Conservation (phyloP, 2,888 invertebrate species). For the Lacanobia oleracea region DNA sequence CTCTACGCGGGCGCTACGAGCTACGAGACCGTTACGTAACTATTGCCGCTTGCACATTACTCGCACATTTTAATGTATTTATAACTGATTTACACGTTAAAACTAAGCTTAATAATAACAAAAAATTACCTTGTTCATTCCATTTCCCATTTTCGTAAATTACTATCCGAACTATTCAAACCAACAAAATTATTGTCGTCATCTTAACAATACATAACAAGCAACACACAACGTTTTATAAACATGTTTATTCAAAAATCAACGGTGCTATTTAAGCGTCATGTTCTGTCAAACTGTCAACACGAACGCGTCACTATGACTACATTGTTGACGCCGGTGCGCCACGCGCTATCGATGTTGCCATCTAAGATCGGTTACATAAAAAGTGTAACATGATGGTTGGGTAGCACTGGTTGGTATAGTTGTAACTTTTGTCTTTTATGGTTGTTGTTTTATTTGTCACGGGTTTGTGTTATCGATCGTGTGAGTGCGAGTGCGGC, state of each 20-base stretch:
- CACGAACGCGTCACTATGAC: slow-evolving; percentile 87
- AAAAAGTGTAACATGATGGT: slow-evolving; percentile 69
- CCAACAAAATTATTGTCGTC: slow-evolving; percentile 79
- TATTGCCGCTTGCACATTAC: slow-evolving; percentile 65
- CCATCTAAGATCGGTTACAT: slow-evolving; percentile 70
- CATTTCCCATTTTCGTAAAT: slow-evolving; percentile 93
- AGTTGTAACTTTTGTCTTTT: slow-evolving; percentile 23
- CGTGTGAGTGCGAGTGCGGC: slow-evolving; percentile 69
- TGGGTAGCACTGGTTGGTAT: slow-evolving; percentile 48
- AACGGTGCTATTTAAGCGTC: slow-evolving; percentile 70
- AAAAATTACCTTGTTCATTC: slow-evolving; percentile 96
- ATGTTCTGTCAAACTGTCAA: slow-evolving; percentile 84
- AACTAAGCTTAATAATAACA: slow-evolving; percentile 4
- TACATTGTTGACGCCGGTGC: slow-evolving; percentile 89
- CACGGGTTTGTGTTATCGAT: slow-evolving; percentile 75
- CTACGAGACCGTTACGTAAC: slow-evolving; percentile 79
- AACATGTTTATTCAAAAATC: slow-evolving; percentile 74
- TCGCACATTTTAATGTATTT: slow-evolving; percentile 37
- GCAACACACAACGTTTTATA: slow-evolving; percentile 71
- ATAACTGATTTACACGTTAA: too few species aligned
- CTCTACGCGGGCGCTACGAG: slow-evolving; percentile 66
- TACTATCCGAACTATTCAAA: slow-evolving; percentile 70
- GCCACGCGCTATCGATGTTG: slow-evolving; percentile 79
- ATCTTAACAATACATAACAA: slow-evolving; percentile 72
- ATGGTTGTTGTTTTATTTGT: slow-evolving; percentile 66